Base-by-base conservation (phyloP, 1,140 invertebrate genomes). In the Pogonomyrmex barbatus region DNA sequence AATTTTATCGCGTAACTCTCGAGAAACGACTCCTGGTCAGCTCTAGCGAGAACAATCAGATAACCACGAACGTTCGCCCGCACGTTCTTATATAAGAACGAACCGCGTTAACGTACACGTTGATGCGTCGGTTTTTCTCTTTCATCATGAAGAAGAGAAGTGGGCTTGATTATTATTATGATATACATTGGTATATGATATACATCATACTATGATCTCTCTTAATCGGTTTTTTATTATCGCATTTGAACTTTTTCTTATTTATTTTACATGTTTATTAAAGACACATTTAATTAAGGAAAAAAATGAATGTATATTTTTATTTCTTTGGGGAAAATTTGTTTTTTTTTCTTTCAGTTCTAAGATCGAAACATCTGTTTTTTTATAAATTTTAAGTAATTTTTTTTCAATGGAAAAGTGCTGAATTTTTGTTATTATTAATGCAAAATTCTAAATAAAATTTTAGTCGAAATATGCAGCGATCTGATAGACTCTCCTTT, bases 51-150 rank as follows among this genome's bases (percentile, higher is more conserved):
- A 87, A 86, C 68, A 90, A 90, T 90, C 89, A 85, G 88, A 90
- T 90, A 90, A 90, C 75, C 30, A 9, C 36, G 65, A 70, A 90
- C 86, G 88, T 86, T 81, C 81, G 88, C 88, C 86, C 81, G 89
- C 88, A 81, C 76, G 70, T 60, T 77, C 79, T 90, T 90, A 90
- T 45, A 54, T 90, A 90, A 90, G 33, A 68, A 45, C 24, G 12
- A 36, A 39, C 56, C 84, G 65, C 56, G 70, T 89, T 65, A 86
- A 62, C 24, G 30, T 39, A 9, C n/a, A 60, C 30, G 17, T 58
- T 14, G 14, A 30, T 14, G 42, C 54, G 39, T 83, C 24, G 70
- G 75, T 75, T 83, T 83, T 75, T 83, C 87, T 87, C 81, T 77
- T 76, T 70, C 62, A 50, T n/a, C 33, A 24, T 14, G 14, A 70